Evolutionary conservation across 2,888 invertebrate species (phyloP).

Genomic region (Scaptomyza caliginosa): DNA sequence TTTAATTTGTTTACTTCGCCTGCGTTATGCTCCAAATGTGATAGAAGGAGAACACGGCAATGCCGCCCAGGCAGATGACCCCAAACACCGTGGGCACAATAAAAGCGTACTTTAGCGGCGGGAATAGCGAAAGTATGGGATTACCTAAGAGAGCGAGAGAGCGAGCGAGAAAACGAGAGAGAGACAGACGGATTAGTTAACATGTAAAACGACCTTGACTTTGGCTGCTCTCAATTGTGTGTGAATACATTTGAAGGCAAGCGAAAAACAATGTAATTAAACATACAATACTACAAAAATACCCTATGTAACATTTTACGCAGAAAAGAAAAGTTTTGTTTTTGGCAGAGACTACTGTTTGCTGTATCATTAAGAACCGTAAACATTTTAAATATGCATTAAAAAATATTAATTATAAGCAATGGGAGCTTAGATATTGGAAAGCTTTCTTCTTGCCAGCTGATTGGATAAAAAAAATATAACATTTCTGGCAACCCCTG

Average conservation of each 20-base stretch:
- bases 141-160: constrained; percentile 84
- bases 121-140: constrained; percentile 85
- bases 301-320: neutral
- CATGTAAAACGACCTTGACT: constrained; percentile 48
- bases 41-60: constrained; percentile 87
- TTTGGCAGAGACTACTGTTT: neutral
- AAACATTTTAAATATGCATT: neutral
- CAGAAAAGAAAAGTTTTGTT: neutral
- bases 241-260: constrained; percentile 8
- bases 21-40: constrained; percentile 84
- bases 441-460: constrained; percentile 1
- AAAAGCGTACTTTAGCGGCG: constrained; percentile 86
- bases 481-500: neutral
- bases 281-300: neutral
- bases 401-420: neutral
- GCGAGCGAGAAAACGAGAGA: constrained; percentile 1
- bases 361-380: neutral
- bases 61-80: constrained; percentile 87
- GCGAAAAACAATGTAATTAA: neutral
- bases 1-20: constrained; percentile 33
- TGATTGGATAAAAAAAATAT: neutral
- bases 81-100: constrained; percentile 87
- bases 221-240: constrained; percentile 33
- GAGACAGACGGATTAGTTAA: constrained; percentile 5
- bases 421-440: neutral